Evolutionary conservation across 2,888 invertebrate genomes (phyloP).

Genomic region (Cantharis flavilabris): DNA sequence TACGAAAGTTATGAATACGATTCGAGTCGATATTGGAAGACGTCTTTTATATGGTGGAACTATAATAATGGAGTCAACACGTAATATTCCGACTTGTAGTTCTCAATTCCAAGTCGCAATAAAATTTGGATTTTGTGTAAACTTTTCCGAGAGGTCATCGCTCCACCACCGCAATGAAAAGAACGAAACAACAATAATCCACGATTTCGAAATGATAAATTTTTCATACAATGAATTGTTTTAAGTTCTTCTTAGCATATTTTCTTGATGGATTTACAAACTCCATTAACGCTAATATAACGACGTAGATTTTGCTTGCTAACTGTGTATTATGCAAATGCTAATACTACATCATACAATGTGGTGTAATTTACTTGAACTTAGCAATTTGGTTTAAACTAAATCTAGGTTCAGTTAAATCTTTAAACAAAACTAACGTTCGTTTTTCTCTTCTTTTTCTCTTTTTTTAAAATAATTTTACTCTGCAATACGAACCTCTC

Average conservation of each 20-base stretch:
- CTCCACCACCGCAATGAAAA: background rate
- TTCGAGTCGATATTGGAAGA: background rate
- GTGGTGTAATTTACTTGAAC: slow-evolving; percentile 4
- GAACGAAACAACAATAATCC: background rate
- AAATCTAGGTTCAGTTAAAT: background rate
- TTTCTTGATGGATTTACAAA: slow-evolving; percentile 4
- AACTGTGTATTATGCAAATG: slow-evolving; percentile 4
- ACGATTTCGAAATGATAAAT: background rate
- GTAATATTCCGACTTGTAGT: background rate
- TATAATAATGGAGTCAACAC: background rate
- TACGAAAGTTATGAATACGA: background rate
- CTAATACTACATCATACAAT: slow-evolving; percentile 4
- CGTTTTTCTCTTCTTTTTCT: background rate
- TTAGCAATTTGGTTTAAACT: slow-evolving; percentile 1
- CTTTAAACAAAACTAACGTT: background rate
- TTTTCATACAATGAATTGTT: background rate
- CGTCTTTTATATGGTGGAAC: background rate
- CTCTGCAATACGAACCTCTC: background rate
- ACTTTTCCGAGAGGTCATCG: background rate
- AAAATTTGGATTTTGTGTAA: background rate
- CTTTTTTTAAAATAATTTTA: background rate
- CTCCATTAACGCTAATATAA: slow-evolving; percentile 4
- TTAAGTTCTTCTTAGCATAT: slow-evolving; percentile 4
- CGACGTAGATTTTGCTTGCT: slow-evolving; percentile 1
- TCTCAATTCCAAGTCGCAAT: background rate